Conservation (phyloP, 2,797 vertebrate genomes). For the Cirrhinus mrigala region DNA sequence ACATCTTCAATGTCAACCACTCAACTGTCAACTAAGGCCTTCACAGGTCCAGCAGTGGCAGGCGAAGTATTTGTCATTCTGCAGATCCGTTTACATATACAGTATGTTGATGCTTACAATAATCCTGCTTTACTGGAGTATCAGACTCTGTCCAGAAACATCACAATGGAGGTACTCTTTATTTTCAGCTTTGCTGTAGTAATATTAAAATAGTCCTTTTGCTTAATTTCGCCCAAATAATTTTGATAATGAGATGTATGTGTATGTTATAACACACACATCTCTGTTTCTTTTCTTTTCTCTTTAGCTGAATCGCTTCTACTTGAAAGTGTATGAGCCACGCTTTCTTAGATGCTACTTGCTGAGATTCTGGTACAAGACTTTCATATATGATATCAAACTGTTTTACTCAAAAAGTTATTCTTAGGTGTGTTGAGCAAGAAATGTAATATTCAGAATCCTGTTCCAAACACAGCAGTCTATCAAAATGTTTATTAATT, state of each 20-base stretch:
- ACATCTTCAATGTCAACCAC: background rate
- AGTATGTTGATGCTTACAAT: background rate
- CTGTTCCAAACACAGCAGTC: no score
- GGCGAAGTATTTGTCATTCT: background rate
- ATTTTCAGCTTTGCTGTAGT: background rate
- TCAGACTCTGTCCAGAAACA: constrained; percentile 6
- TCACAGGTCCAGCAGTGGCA: background rate
- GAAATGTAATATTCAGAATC: no score
- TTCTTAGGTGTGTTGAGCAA: no score
- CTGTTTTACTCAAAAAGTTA: background rate
- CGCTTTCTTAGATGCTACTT: background rate
- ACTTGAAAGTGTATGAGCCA: background rate
- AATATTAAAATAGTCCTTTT: background rate
- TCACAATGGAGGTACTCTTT: background rate
- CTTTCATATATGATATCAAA: background rate
- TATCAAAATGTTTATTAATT: background rate
- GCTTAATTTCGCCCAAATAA: background rate
- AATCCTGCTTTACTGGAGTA: background rate
- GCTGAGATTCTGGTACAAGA: constrained; percentile 4
- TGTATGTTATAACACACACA: background rate
- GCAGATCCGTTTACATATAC: background rate
- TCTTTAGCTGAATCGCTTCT: background rate
- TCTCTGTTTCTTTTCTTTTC: background rate
- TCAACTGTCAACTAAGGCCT: background rate
- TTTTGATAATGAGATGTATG: background rate